phyloP scores from a whole-genome alignment of 23 tunicate genomes.

The Trididemnum clinides region DNA sequence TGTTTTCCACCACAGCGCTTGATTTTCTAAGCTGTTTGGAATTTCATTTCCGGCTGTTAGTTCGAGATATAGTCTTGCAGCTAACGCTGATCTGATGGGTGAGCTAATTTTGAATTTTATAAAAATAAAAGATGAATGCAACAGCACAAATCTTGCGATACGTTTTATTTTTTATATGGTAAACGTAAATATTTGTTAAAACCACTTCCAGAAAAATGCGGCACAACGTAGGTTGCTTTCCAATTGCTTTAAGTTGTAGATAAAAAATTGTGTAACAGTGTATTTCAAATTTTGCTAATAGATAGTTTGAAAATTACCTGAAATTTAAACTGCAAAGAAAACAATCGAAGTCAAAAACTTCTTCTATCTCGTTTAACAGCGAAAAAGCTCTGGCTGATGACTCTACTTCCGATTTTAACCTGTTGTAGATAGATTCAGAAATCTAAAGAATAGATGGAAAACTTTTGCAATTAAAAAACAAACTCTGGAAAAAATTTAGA shows the following conservation, averaged over 20 bases:
- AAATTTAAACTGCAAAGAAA: not conserved
- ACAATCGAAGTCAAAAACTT: not conserved
- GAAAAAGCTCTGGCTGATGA: not conserved
- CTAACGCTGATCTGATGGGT: constrained; percentile 31
- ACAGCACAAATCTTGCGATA: no score
- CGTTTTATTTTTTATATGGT: no score
- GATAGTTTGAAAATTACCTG: not conserved
- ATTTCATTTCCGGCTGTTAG: not conserved
- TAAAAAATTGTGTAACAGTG: no score
- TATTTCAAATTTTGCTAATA: no score
- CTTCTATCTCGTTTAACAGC: not conserved
- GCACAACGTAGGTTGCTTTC: not conserved
- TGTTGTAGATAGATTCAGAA: not conserved
- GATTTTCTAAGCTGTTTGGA: not conserved
- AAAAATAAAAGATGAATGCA: no score
- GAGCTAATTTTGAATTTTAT: no score
- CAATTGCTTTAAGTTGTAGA: not conserved
- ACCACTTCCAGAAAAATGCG: no score
- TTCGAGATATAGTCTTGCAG: constrained; percentile 25
- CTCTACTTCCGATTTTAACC: not conserved
- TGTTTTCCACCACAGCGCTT: constrained; percentile 32
- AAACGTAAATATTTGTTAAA: no score
- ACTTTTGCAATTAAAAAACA: not conserved
- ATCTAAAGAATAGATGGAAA: not conserved
- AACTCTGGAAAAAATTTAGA: not conserved